phyloP scores from a whole-genome alignment of 2,888 invertebrate species.

The Papilio elwesi region DNA sequence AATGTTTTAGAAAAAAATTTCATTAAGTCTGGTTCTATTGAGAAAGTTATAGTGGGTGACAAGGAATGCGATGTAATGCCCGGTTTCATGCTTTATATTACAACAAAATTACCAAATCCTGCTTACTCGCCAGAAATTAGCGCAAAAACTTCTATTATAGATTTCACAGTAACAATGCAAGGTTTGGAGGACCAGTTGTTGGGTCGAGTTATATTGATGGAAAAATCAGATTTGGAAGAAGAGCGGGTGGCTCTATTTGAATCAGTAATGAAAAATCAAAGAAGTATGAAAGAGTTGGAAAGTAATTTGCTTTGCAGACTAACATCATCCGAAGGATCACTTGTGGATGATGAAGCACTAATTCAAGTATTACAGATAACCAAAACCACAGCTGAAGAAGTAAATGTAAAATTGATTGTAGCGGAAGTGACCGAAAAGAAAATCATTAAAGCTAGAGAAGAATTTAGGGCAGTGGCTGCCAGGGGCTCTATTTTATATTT shows the following conservation, averaged over 20 bases:
- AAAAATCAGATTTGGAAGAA: slow-evolving; percentile 97
- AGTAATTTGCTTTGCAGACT: slow-evolving; percentile 95
- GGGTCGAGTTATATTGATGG: slow-evolving; percentile 97
- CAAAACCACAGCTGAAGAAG: slow-evolving; percentile 95
- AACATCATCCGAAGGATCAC: slow-evolving; percentile 95
- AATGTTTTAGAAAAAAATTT: slow-evolving; percentile 99
- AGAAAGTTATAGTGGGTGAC: slow-evolving; percentile 96
- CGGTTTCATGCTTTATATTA: slow-evolving; percentile 97
- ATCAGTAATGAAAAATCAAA: slow-evolving; percentile 97
- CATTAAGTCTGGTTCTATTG: slow-evolving; percentile 97
- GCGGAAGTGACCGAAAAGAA: slow-evolving; percentile 97
- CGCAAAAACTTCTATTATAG: slow-evolving; percentile 98
- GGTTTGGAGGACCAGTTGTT: slow-evolving; percentile 97
- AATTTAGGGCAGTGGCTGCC: slow-evolving; percentile 97
- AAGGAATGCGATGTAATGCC: slow-evolving; percentile 99
- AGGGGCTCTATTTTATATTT: slow-evolving; percentile 97
- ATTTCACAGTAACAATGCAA: slow-evolving; percentile 98
- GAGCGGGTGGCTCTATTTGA: slow-evolving; percentile 96
- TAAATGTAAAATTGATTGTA: slow-evolving; percentile 95
- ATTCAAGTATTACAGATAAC: slow-evolving; percentile 95
- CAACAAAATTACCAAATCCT: slow-evolving; percentile 98
- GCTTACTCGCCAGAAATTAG: slow-evolving; percentile 98
- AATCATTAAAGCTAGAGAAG: slow-evolving; percentile 96
- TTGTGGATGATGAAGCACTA: slow-evolving; percentile 97
- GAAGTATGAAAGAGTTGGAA: slow-evolving; percentile 97